Evolutionary conservation across 1,140 invertebrate species (phyloP).

Genomic region (Triops cancriformis): DNA sequence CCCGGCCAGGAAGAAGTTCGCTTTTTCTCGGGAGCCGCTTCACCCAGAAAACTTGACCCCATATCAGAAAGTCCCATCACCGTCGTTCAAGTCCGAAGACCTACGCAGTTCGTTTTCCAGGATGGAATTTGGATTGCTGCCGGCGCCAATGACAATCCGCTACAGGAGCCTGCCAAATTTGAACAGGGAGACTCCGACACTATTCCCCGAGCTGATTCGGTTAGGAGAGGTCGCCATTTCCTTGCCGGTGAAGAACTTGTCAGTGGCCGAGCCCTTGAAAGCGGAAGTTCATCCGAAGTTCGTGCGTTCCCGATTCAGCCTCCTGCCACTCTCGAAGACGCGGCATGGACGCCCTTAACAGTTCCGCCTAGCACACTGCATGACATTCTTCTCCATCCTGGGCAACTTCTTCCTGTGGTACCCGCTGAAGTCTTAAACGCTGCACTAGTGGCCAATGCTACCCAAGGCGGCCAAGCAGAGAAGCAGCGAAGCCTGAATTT

Average conservation of each 20-base stretch:
- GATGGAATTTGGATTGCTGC: neutral
- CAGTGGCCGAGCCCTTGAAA: neutral
- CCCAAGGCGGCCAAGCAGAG: neutral
- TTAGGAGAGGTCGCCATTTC: neutral
- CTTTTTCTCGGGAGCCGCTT: slow-evolving; percentile 18
- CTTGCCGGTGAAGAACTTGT: neutral
- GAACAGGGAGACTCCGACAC: neutral
- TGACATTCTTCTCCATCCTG: neutral
- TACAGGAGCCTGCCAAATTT: neutral
- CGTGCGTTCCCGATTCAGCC: neutral
- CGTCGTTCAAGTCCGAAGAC: neutral
- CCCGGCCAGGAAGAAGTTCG: slow-evolving; percentile 28
- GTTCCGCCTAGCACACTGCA: neutral
- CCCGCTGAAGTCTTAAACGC: neutral
- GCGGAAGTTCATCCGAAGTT: neutral
- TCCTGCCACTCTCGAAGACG: neutral
- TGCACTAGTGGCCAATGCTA: neutral
- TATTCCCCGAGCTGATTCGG: neutral
- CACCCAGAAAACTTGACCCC: neutral
- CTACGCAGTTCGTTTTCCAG: neutral
- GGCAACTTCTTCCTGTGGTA: neutral
- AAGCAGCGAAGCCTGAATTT: neutral
- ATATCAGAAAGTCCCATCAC: neutral
- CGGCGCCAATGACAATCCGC: neutral
- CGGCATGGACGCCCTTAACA: neutral